Percentiles rank a stretch among this genome's conserved stretches.
phyloP scores from a whole-genome alignment of 2,888 invertebrate species.

The Yponomeuta evonymella region DNA sequence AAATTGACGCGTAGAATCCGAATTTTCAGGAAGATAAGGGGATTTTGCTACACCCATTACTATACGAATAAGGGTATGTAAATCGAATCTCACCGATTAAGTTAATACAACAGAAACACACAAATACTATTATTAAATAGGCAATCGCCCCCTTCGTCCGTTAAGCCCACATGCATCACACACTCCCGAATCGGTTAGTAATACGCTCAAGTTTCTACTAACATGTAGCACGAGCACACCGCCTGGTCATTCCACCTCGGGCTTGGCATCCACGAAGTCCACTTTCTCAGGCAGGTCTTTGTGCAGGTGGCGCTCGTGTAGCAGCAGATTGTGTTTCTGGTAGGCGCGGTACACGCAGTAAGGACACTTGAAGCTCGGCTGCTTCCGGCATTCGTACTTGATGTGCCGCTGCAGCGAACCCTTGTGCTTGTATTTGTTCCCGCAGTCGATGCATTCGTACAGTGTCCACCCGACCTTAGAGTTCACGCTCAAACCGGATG shows the following conservation, averaged over 20 bases:
- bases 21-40: too few relatives aligned
- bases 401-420: slow-evolving; percentile 86
- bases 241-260: slow-evolving; percentile 59
- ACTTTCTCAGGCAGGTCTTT: slow-evolving; percentile 73
- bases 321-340: slow-evolving; percentile 78
- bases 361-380: slow-evolving; percentile 82
- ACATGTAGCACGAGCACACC: slow-evolving; percentile 36
- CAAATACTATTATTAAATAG: too few relatives aligned
- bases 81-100: too few relatives aligned
- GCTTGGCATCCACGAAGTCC: slow-evolving; percentile 50
- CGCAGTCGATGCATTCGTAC: slow-evolving; percentile 82
- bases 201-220: slow-evolving; percentile 42
- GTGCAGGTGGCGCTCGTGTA: slow-evolving; percentile 72
- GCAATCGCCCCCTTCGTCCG: too few relatives aligned
- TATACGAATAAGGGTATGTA: too few relatives aligned
- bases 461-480: slow-evolving; percentile 65
- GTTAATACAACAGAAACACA: too few relatives aligned
- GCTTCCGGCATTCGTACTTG: slow-evolving; percentile 84
- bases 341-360: slow-evolving; percentile 82
- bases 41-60: too few relatives aligned
- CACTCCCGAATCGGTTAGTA: background rate
- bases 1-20: too few relatives aligned
- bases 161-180: background rate
- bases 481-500: slow-evolving; percentile 57
- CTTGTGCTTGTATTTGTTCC: slow-evolving; percentile 88